These are phyloP conservation scores for Mechanitis messenoides DNA, from an alignment of 2,888 invertebrate genomes.

Conservation along the genomic window DNA sequence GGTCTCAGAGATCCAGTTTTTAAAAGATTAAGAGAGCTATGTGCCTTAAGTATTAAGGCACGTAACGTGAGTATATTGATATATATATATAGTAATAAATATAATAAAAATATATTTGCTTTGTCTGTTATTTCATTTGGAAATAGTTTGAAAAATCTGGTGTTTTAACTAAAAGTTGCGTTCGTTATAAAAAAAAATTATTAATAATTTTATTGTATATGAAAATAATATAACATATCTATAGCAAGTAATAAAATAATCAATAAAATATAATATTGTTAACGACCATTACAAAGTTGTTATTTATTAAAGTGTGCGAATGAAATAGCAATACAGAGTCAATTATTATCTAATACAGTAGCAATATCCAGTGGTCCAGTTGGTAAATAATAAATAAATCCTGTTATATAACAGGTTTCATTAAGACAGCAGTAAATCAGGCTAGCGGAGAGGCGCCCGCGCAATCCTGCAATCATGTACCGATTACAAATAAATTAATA, in stretches of 20 bases:
- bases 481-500: slow-evolving; percentile 39
- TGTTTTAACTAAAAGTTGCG: too few relatives aligned
- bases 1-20: slow-evolving; percentile 41
- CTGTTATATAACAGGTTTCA: slow-evolving; percentile 74
- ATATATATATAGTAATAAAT: too few relatives aligned
- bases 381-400: slow-evolving; percentile 73
- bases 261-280: background rate
- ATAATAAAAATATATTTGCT: too few relatives aligned
- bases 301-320: slow-evolving; percentile 13
- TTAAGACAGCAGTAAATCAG: slow-evolving; percentile 72
- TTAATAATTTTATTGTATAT: too few relatives aligned
- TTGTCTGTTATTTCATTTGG: too few relatives aligned
- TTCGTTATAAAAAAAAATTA: too few relatives aligned
- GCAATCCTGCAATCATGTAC: slow-evolving; percentile 49
- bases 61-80: slow-evolving; percentile 33
- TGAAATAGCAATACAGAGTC: slow-evolving; percentile 47
- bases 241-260: background rate
- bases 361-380: slow-evolving; percentile 54
- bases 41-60: slow-evolving; percentile 46
- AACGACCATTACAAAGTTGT: background rate
- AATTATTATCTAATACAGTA: slow-evolving; percentile 69
- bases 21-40: slow-evolving; percentile 39
- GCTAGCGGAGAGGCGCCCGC: slow-evolving; percentile 63
- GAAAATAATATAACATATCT: slow-evolving; percentile 26
- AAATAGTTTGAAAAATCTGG: too few relatives aligned